phyloP scores from a whole-genome alignment of 1,140 invertebrate species.

The Paraescarpia echinospica region DNA sequence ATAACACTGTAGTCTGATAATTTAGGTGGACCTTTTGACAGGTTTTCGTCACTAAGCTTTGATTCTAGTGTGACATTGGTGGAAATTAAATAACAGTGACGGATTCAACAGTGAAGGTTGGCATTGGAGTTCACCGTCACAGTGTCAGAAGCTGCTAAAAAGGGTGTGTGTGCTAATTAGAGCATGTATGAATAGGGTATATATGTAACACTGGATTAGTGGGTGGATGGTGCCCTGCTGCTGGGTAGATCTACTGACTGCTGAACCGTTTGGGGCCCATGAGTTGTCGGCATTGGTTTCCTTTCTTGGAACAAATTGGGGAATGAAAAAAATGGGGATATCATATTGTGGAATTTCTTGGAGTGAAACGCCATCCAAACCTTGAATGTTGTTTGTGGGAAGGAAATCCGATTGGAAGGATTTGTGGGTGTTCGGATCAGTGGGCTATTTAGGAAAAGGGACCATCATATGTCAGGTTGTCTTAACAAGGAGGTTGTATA shows the following conservation, averaged over 20 bases:
- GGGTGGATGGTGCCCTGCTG: no score
- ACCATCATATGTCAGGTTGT: not conserved
- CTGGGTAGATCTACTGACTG: not conserved
- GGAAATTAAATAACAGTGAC: no score
- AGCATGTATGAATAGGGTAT: no score
- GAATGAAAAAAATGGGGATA: not conserved
- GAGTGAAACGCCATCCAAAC: not conserved
- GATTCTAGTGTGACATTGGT: no score
- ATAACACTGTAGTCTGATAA: no score
- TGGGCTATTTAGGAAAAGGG: not conserved
- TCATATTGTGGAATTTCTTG: not conserved
- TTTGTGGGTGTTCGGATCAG: not conserved
- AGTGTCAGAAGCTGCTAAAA: no score
- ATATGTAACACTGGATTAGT: not conserved
- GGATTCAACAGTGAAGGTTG: no score
- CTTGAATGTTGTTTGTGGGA: not conserved
- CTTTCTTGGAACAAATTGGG: not conserved
- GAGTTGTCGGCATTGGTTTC: not conserved
- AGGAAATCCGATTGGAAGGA: not conserved
- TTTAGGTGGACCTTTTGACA: no score
- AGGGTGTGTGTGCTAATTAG: no score
- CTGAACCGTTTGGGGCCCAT: not conserved
- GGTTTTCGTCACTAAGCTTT: no score
- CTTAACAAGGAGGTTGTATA: not conserved
- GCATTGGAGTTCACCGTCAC: no score